phyloP scores from a whole-genome alignment of 2,797 vertebrate species.

The Vultur gryphus region DNA sequence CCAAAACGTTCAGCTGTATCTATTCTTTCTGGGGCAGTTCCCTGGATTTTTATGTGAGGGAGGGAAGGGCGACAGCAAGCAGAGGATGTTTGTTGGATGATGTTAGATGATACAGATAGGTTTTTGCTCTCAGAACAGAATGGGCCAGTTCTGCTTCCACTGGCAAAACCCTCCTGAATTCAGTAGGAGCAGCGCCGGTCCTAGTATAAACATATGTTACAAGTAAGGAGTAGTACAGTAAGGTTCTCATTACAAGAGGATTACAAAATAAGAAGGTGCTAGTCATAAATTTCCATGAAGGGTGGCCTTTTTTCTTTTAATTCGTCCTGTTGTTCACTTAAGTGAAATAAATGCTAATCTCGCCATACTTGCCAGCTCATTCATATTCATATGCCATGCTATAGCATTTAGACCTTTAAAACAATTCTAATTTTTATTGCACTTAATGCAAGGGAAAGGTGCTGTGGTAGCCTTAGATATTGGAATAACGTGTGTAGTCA shows the following conservation, averaged over 20 bases:
- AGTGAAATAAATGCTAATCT: conserved; percentile 61
- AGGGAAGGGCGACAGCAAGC: neutral
- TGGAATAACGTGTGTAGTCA: neutral
- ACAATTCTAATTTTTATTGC: neutral
- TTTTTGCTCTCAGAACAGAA: neutral
- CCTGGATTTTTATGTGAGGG: neutral
- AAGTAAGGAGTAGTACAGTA: neutral
- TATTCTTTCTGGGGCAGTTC: neutral
- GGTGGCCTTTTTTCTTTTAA: conserved; percentile 47
- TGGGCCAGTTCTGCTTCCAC: neutral
- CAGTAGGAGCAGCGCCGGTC: neutral
- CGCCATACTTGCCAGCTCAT: neutral
- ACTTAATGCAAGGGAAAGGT: neutral
- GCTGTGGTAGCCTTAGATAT: neutral
- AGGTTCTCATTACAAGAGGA: conserved; percentile 44
- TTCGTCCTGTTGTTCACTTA: conserved; percentile 60
- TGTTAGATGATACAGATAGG: neutral
- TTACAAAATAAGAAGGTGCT: conserved; percentile 52
- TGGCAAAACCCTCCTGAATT: neutral
- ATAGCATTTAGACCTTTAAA: conserved; percentile 33
- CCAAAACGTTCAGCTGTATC: neutral
- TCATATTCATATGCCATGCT: conserved; percentile 28
- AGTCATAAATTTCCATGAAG: conserved; percentile 56
- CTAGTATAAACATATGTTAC: neutral
- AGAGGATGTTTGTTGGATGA: neutral